Base-by-base conservation (phyloP, 2,888 invertebrate genomes). In the Nephrotoma flavescens region DNA sequence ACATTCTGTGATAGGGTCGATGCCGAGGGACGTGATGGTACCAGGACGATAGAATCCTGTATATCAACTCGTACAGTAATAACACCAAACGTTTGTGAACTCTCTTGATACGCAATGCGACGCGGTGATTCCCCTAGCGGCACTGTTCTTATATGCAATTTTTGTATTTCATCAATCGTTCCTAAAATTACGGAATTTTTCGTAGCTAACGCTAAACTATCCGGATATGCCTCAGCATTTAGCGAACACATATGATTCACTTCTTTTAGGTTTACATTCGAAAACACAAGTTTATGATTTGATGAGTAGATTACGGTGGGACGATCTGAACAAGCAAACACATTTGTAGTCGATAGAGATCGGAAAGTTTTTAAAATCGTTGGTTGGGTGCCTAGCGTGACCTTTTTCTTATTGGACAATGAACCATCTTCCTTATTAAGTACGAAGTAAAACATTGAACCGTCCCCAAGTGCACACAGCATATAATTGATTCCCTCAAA, bases 271-370 rank as follows among this genome's bases (percentile, higher is more conserved):
- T 97, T 98, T 1, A 98, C 99, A 92, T 99, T 99, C n/a, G 98
- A 98, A 92, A 99, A 99, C 3, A 99, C 98, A 45, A 99, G 93
- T 92, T 99, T 99, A 91, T 98, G 98, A 92, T 99, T 99, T n/a
- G 98, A 98, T 5, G 98, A 99, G 92, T 99, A 99, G 89, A 99
- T 99, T 12, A 99, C 99, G 0, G 99, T 99, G 0, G 99, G 99
- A 86, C 99, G 94, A 92, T 99, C 99, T 0, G 98, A 99, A 91
- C 99, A 99, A 41, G 99, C 99, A 92, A 99, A 99, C 47, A 99
- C 98, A 91, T 99, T 99, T 15, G 97, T 97, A 0, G 98, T 98
- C 12, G 97, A 96, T 86, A 97, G 93, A 0, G 97, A 96, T 88
- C 96, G 94, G 91, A 99, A 99, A 6, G 97, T 97, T 88, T 96